Evolutionary conservation across 2,113 vertebrate species (phyloP), one percentile per base, ranked within the genome.

Genomic region (Actinemys pallida): DNA sequence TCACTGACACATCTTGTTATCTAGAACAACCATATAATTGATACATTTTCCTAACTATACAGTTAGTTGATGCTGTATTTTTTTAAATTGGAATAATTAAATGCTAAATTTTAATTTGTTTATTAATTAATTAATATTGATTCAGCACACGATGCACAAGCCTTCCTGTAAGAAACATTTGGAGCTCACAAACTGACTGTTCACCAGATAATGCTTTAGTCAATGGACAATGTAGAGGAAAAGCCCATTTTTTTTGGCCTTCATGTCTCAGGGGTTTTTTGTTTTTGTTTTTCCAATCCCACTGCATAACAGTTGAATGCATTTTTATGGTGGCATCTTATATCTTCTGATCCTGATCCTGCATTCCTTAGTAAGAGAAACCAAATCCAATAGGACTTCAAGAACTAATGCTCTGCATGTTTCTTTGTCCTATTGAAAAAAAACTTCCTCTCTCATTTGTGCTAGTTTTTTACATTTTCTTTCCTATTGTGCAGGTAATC

Each of bases 401-500:
- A 22, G 79, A 27, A 39, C n/a, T 8, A n/a, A 45, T 62, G 7
- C 62, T 84, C 79, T 82, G 11, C 47, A 12, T 84, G 2, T 86
- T 93, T 86, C 80, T 97, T 90, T 87, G 7, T 83, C 86, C 76
- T 87, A 10, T 12, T 91, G 92, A 75, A 35, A 69, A 92, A 65
- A 4, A 92, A 2, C 6, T 92, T 81, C 0, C 39, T 94, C 22
- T 49, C 24, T 86, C 65, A 69, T 39, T 39, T 39, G 31, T 90
- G 24, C 12, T 94, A 20, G 54, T 86, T 81, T 39, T 72, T 72
- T 14, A 12, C 4, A 72, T 39, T 72, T 72, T 45, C 42, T 45
- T 42, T 39, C 14, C 82, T 0, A 0, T 24, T 83, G 81, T 39
- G 11, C 25, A 16, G 22, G 45, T 47, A 78, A 78, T 78, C 24